These are phyloP conservation scores for Yponomeuta evonymella DNA, from an alignment of 2,888 invertebrate genomes.

Conservation along the genomic window DNA sequence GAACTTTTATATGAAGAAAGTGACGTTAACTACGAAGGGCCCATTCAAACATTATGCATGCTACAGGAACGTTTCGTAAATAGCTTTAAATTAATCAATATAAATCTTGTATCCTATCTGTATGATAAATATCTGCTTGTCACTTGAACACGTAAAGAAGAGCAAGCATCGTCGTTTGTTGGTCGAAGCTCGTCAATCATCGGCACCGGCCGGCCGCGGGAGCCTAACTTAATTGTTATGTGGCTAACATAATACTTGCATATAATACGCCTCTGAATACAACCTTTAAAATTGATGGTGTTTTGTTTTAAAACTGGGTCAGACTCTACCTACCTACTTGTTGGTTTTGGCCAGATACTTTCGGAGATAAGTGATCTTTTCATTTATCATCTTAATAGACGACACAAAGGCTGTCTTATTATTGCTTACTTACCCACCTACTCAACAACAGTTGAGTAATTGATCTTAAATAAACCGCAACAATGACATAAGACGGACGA, in stretches of 20 bases:
- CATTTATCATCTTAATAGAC: conserved; percentile 3
- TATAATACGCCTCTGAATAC: not conserved
- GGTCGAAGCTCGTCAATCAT: not conserved
- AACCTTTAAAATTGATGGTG: conserved; percentile 8
- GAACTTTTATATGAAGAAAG: not conserved
- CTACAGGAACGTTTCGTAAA: not conserved
- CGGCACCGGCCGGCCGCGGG: not conserved
- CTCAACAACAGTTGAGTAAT: not conserved
- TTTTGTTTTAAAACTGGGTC: conserved; percentile 12
- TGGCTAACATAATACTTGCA: conserved; percentile 4
- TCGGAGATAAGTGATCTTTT: conserved; percentile 17
- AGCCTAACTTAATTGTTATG: conserved; percentile 9
- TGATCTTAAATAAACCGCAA: not conserved
- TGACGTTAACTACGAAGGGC: not conserved
- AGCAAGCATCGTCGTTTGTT: not conserved
- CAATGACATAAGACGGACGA: not conserved
- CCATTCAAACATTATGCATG: not conserved
- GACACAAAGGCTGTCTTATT: not conserved
- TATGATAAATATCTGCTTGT: conserved; percentile 2
- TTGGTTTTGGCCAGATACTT: conserved; percentile 24
- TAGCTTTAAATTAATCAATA: not conserved
- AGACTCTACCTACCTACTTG: not conserved
- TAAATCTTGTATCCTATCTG: not conserved
- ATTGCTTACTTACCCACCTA: not conserved
- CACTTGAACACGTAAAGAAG: not conserved